These are phyloP conservation scores for Nymphalis c-album DNA, from an alignment of 2,888 invertebrate species.

Conservation along the genomic window DNA sequence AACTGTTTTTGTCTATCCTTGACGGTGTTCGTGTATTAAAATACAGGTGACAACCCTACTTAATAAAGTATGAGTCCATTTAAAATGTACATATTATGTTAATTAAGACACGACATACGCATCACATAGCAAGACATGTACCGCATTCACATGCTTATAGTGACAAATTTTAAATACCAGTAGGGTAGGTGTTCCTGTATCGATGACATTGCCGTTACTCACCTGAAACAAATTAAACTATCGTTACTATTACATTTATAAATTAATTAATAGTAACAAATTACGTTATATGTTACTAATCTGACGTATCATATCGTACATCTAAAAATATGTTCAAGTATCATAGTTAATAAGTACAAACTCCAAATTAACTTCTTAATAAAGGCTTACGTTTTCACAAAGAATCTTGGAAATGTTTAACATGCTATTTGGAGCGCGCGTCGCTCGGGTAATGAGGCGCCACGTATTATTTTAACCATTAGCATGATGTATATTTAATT, in stretches of 20 bases:
- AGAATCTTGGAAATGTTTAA: neutral
- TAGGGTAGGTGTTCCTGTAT: conserved; percentile 78
- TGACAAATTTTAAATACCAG: conserved; percentile 66
- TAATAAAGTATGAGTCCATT: conserved; percentile 12
- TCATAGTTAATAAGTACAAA: neutral
- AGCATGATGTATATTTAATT: conserved; percentile 1
- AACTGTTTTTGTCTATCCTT: no score
- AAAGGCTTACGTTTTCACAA: neutral
- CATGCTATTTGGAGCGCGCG: conserved; percentile 3
- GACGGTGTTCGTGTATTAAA: neutral
- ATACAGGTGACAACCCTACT: conserved; percentile 10
- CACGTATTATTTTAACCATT: conserved; percentile 5
- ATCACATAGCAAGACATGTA: conserved; percentile 30
- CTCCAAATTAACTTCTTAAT: neutral
- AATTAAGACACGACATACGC: conserved; percentile 21
- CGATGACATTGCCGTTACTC: conserved; percentile 82
- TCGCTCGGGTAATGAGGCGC: conserved; percentile 13
- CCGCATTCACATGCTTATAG: conserved; percentile 45
- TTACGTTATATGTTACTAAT: no score
- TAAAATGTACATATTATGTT: conserved; percentile 16
- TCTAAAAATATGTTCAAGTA: neutral
- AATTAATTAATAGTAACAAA: no score
- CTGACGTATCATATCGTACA: no score
- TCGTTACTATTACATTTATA: conserved; percentile 9
- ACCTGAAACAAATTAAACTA: conserved; percentile 67